Percentiles rank a stretch among this genome's conserved stretches.
phyloP scores from a whole-genome alignment of 2,113 vertebrate species.

The Dissostichus mawsoni region DNA sequence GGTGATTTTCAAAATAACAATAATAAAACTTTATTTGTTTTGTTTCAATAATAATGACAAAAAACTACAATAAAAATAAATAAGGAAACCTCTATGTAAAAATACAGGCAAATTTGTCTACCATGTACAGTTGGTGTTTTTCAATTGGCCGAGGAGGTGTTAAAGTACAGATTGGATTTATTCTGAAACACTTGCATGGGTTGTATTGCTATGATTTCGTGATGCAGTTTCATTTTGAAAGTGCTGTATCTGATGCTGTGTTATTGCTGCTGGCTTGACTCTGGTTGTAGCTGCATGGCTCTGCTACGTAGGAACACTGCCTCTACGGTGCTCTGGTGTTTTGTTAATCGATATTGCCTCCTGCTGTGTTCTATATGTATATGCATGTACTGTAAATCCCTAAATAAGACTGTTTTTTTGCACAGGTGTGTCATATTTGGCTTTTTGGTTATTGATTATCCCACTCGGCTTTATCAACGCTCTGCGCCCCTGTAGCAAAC shows the following conservation, averaged over 20 bases:
- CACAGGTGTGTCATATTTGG: background rate
- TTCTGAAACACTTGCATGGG: accelerated
- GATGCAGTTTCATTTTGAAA: constrained; percentile 56
- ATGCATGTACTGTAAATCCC: background rate
- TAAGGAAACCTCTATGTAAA: no score
- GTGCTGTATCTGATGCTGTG: accelerated
- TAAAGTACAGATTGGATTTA: accelerated
- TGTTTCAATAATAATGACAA: no score
- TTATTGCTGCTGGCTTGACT: constrained; percentile 10
- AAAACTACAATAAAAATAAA: no score
- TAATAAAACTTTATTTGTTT: no score
- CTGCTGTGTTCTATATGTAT: background rate
- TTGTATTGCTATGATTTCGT: accelerated
- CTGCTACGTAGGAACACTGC: constrained; percentile 9
- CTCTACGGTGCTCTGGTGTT: background rate
- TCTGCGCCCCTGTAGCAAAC: constrained; percentile 8
- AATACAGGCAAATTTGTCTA: no score
- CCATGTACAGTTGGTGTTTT: no score
- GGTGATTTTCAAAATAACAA: constrained; percentile 23
- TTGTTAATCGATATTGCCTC: background rate
- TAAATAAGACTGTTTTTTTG: background rate
- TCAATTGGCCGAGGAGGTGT: background rate
- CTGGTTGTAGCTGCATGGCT: constrained; percentile 16
- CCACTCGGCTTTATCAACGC: background rate
- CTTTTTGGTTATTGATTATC: background rate